Evolutionary conservation across 2,888 invertebrate species (phyloP), one percentile per base, ranked within the genome.

Genomic region (Nemotelus nigrinus): DNA sequence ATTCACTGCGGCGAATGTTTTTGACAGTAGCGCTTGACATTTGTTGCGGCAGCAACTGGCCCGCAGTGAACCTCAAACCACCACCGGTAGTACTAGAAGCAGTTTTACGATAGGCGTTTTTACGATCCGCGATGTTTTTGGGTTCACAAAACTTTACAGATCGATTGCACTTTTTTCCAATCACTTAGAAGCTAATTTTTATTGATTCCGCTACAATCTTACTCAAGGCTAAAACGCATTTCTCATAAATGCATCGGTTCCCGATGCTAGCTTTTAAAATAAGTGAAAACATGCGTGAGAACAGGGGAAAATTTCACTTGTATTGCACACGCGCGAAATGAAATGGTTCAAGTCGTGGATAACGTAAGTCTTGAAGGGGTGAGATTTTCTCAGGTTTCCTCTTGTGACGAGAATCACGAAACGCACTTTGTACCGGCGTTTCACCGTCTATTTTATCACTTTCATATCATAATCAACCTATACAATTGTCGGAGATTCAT

Each of bases 1-100:
- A 25, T 50, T 68, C 68, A 68, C 68, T 68, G 68, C 68, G 68
- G 68, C 50, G 48, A 68, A 47, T 50, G 45, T 25, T 5, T 4
- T 50, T 68, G 68, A 50, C 68, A 50, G 8, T 4, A 53, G 5
- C 1, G n/a, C 1, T 68, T 53, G 68, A 68, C 50, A 68, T n/a
- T 50, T 43, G 41, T 25, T 53, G 50, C 48, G 53, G 3, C 50
- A 50, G 50, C 43, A 39, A 5, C 41, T 43, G 1, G 39, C 5
- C 41, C 25, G 63, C 63, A 63, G 44, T 63, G 43, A 43, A 63
- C 10, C 25, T 5, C 10, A 58, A 58, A 58, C 4, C n/a, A 25
- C 25, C 25, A 25, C 25, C 25, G 25, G 58, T 5, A 58, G 58
- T 58, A 58, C 10, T 58, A 58, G 10, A 7, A 25, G 58, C 25